A percentile compares a stretch with the other conserved stretches of the same genome.
Conservation (phyloP, 2,113 vertebrate species). For the Charadrius vociferus region DNA sequence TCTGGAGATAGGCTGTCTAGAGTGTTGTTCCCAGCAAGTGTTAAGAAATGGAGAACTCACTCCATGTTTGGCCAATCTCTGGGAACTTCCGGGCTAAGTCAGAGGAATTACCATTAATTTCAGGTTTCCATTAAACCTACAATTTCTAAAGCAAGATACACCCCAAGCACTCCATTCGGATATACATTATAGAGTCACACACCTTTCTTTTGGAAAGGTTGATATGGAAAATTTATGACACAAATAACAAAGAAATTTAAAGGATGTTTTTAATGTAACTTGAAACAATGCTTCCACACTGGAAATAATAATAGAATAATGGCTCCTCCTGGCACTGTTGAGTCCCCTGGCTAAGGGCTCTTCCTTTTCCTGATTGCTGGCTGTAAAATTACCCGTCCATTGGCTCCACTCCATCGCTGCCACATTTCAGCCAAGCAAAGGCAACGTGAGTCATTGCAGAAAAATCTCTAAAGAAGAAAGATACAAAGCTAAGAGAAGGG, state of each 20-base stretch:
- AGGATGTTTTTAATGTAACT: constrained; percentile 62
- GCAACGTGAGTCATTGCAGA: neutral
- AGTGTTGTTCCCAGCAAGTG: neutral
- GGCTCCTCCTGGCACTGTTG: constrained; percentile 33
- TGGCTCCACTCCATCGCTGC: constrained; percentile 39
- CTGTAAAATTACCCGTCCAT: constrained; percentile 32
- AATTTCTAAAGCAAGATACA: neutral
- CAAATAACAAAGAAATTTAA: constrained; percentile 33
- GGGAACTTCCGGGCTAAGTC: neutral
- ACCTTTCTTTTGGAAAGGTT: neutral
- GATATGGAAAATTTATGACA: constrained; percentile 30
- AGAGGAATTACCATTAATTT: neutral
- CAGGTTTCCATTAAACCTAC: neutral
- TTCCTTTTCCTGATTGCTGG: constrained; percentile 52
- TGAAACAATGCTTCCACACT: constrained; percentile 58
- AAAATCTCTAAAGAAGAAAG: neutral
- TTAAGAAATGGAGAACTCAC: neutral
- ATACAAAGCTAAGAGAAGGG: neutral
- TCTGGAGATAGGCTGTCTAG: neutral
- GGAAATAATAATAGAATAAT: constrained; percentile 64
- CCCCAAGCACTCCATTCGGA: neutral
- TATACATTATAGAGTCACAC: neutral
- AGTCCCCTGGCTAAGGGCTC: constrained; percentile 26
- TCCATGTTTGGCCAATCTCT: neutral
- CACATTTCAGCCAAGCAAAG: constrained; percentile 24